Percentiles rank a stretch among this genome's conserved stretches.
Conservation (phyloP, 1,140 invertebrate species). For the Trachymyrmex cornetzi region DNA sequence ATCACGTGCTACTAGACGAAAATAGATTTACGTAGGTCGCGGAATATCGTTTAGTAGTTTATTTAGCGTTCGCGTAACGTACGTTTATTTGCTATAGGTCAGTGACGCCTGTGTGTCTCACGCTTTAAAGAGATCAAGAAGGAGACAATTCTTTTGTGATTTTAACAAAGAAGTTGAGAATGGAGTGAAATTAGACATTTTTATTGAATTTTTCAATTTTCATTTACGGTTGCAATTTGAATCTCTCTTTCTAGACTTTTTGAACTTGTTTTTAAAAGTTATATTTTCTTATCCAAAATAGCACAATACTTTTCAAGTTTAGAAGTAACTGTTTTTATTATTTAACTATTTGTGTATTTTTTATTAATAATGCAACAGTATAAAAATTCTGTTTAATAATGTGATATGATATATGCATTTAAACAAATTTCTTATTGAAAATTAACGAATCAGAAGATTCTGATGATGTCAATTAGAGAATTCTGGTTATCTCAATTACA, state of each 20-base stretch:
- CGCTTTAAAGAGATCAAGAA: constrained; percentile 48
- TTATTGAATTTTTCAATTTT: not conserved
- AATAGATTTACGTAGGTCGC: constrained; percentile 79
- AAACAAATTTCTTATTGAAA: no score
- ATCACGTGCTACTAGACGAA: constrained; percentile 55
- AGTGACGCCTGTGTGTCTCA: constrained; percentile 69
- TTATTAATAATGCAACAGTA: not conserved
- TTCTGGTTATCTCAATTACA: no score
- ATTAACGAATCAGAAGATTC: no score
- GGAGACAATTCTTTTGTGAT: constrained; percentile 44
- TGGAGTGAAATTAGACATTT: not conserved
- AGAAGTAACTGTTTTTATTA: not conserved
- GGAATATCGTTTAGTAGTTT: constrained; percentile 69
- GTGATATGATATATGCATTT: no score
- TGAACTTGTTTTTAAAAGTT: not conserved
- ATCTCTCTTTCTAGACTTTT: no score
- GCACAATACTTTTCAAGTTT: not conserved
- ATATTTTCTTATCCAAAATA: not conserved
- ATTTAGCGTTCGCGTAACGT: constrained; percentile 65
- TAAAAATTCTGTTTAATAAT: not conserved
- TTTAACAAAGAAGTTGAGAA: not conserved
- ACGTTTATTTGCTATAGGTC: constrained; percentile 70
- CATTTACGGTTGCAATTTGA: not conserved
- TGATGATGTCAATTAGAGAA: no score
- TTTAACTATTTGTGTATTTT: not conserved